Evolutionary conservation across 2,888 invertebrate genomes (phyloP), one percentile per base, ranked within the genome.

Genomic region (Andrena camellia): DNA sequence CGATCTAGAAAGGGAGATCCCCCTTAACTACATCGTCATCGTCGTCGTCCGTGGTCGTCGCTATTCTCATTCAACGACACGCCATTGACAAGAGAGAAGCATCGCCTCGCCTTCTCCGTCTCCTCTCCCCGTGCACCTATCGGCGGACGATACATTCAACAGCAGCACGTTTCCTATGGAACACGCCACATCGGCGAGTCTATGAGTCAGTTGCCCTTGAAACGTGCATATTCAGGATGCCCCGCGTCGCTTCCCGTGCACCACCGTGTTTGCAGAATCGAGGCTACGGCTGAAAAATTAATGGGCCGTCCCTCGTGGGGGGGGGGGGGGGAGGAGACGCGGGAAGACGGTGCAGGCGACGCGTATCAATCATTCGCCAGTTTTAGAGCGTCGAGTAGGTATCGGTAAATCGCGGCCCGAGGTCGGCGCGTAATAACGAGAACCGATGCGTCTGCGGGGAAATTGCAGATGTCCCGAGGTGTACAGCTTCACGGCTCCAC

Each of bases 201-300:
- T 89, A 88, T 90, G 92, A 92, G 85, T 90, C 90, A 91, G 86
- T 81, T 90, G 92, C 88, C 92, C 92, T 93, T 93, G 92, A 88
- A 57, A 84, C 86, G 84, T 78, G 88, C 82, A 91, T 90, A 91
- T 90, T 88, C 86, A 86, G 81, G 76, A 89, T 85, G 85, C 78
- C 71, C 86, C 81, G 66, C 84, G 62, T 74, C 70, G 52, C 64
- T 33, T 67, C 71, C 31, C 68, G 42, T 54, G n/a, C 48, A 42
- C 54, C 52, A 57, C 71, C 54, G 62, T 33, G 68, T 75, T 75
- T 63, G 57, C 54, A 73, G 71, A 81, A 83, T 81, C 82, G 75
- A 75, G 75, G 75, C 62, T 81, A 68, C 54, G 17, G 6, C 8
- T 82, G 74, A 75, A 73, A 81, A 81, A 76, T 82, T 81, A 71